Percentiles rank a stretch among this genome's conserved stretches.
Evolutionary conservation across 2,888 invertebrate genomes (phyloP).

Genomic region (Thecophora atra): DNA sequence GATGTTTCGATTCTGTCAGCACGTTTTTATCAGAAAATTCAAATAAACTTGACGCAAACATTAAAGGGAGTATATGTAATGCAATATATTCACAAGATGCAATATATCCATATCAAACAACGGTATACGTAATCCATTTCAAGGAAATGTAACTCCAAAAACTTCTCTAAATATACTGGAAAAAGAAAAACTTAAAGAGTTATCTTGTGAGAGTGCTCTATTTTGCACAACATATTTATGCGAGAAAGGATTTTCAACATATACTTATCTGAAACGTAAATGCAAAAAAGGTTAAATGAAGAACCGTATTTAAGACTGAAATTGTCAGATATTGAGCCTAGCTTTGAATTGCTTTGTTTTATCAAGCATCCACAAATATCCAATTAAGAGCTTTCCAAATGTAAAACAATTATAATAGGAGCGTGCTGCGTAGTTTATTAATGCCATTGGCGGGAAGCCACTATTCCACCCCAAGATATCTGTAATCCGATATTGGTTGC

Average conservation of each 20-base stretch:
- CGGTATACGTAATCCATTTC: background rate
- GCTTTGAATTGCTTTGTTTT: no score
- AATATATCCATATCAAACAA: background rate
- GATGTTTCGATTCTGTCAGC: constrained; percentile 5
- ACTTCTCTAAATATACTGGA: background rate
- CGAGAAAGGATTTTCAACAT: background rate
- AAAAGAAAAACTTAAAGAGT: background rate
- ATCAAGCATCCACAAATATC: no score
- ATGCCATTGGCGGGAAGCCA: no score
- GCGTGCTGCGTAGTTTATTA: no score
- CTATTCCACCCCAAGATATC: no score
- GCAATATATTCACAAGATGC: background rate
- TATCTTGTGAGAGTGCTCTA: background rate
- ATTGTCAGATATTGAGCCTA: no score
- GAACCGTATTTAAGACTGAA: background rate
- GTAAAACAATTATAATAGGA: no score
- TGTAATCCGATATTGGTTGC: no score
- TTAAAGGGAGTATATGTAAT: background rate
- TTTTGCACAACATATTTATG: background rate
- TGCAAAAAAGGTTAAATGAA: background rate
- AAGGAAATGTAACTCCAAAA: background rate
- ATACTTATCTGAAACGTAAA: constrained; percentile 1
- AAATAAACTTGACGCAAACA: background rate
- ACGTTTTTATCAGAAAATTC: constrained; percentile 2
- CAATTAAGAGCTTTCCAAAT: no score